Evolutionary conservation across 2,888 invertebrate species (phyloP), one percentile per base, ranked within the genome.

Genomic region (Athripsodes cinereus): DNA sequence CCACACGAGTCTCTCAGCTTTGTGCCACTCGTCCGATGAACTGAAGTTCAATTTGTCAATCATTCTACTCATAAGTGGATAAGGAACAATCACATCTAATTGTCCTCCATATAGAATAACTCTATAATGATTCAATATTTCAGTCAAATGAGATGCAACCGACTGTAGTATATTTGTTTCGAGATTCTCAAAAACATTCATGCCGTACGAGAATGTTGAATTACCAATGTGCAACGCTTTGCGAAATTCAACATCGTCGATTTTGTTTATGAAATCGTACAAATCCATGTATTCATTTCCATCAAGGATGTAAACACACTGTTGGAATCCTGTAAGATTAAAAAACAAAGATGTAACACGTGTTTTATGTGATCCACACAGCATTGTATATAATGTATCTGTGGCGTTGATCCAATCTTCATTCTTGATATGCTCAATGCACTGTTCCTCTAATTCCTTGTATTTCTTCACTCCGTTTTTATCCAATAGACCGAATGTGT

Each of bases 151-250:
- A 0, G 82, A 81, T 5, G 89, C 87, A 6, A 92, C 86, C 0
- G 88, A 87, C 67, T 90, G 83, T 88, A 93, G 89, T 0, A 93
- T 79, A 71, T 96, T 96, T 44, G 78, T 73, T 63, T 83, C 81
- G 20, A 96, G 72, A 69, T 87, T 80, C 5, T 77, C 67, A 69
- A 92, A 90, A 0, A 94, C 95, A 13, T 53, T 40, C 44, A 75
- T 71, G 54, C 81, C 82, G 21, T 80, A 79, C 66, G 87, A 76
- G 69, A 90, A 95, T 0, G 87, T 79, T 21, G 81, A 71, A 65
- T 89, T 86, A 2, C 96, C 95, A 1, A 96, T 94, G 70, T 96
- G 94, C 59, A 96, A 87, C 0, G 87, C 84, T 53, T 78, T 81
- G 1, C 93, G 80, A 0, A 89, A 82, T 48, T 79, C 75, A 50